These are phyloP conservation scores for Asteroscopus sphinx DNA, from an alignment of 2,888 invertebrate species.

Conservation along the genomic window DNA sequence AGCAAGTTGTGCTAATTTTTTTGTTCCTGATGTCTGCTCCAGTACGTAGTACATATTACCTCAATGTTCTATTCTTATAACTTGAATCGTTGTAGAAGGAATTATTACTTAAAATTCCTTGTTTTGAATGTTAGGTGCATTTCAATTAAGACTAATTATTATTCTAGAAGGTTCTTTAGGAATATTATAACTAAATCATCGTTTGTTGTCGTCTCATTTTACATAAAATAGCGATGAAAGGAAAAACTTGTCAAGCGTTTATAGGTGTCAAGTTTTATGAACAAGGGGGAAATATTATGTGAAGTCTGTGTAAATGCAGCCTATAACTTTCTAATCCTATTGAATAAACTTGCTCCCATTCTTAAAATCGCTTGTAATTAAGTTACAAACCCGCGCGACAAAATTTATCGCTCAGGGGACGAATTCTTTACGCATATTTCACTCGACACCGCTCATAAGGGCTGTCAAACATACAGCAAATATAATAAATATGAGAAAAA, in stretches of 20 bases:
- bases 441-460: constrained; percentile 3
- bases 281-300: neutral
- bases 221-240: neutral
- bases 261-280: constrained; percentile 2
- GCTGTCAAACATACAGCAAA: constrained; percentile 27
- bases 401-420: constrained; percentile 33
- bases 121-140: constrained; percentile 18
- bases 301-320: neutral
- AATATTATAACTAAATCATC: constrained; percentile 5
- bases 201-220: neutral
- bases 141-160: constrained; percentile 14
- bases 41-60: no score
- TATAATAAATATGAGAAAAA: constrained; percentile 11
- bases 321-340: constrained; percentile 7
- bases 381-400: constrained; percentile 23
- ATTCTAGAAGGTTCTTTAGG: constrained; percentile 1
- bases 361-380: constrained; percentile 40
- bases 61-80: constrained; percentile 39
- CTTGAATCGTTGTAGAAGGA: constrained; percentile 18
- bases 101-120: constrained; percentile 14
- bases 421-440: constrained; percentile 25
- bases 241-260: constrained; percentile 1
- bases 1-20: no score
- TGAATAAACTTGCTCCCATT: constrained; percentile 24
- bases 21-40: no score